A percentile compares a stretch with the other conserved stretches of the same genome.
Evolutionary conservation across 2,113 vertebrate genomes (phyloP).

Genomic region (Hyaena hyaena): DNA sequence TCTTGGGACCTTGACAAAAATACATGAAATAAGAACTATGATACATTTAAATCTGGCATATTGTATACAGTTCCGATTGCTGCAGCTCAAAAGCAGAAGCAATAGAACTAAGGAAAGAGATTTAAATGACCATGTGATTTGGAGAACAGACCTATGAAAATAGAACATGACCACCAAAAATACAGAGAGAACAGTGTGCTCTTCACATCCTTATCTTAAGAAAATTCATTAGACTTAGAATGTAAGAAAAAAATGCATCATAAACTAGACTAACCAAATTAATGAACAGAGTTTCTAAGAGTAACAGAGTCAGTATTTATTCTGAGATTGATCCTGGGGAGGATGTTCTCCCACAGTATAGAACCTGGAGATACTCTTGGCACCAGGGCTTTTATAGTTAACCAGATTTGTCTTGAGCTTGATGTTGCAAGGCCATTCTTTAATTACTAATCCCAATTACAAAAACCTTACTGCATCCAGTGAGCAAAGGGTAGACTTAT

Average conservation of each 20-base stretch:
- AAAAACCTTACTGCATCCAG: neutral
- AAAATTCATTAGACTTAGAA: slow-evolving; percentile 9
- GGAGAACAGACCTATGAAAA: neutral
- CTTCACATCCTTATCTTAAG: slow-evolving; percentile 3
- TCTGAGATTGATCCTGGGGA: neutral
- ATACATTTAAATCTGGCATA: neutral
- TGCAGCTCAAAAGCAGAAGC: neutral
- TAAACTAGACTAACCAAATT: slow-evolving; percentile 26
- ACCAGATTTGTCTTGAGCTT: neutral
- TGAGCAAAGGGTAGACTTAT: slow-evolving; percentile 29
- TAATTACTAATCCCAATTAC: slow-evolving; percentile 37
- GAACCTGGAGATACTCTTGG: neutral
- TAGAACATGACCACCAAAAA: neutral
- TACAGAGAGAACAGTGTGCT: neutral
- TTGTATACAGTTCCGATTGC: neutral
- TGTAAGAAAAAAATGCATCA: slow-evolving; percentile 34
- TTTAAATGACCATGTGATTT: neutral
- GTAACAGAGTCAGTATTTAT: neutral
- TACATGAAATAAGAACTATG: neutral
- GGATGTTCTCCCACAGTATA: neutral
- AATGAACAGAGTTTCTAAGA: slow-evolving; percentile 22
- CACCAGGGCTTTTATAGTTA: neutral
- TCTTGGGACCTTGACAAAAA: neutral
- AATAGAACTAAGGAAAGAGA: neutral
- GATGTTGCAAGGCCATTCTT: slow-evolving; percentile 45